These are phyloP conservation scores for Cotesia chilonis DNA, from an alignment of 1,140 invertebrate genomes.

Conservation along the genomic window DNA sequence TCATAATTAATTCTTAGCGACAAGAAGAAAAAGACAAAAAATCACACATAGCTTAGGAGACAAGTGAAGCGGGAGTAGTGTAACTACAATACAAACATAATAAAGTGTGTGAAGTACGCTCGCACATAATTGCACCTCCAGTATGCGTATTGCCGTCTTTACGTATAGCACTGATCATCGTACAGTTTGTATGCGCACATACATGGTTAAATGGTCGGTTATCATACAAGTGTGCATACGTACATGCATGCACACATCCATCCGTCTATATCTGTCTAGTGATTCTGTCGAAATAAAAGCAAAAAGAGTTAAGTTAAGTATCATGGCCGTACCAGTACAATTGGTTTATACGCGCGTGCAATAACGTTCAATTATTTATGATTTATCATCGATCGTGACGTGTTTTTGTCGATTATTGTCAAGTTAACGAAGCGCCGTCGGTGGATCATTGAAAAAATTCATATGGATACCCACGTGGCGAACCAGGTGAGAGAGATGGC, in stretches of 20 bases:
- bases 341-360: constrained; percentile 28
- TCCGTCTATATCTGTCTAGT: constrained; percentile 30
- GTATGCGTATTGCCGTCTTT: not conserved
- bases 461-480: constrained; percentile 22
- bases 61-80: no score
- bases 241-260: constrained; percentile 19
- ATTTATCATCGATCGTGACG: not conserved
- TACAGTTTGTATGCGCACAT: not conserved
- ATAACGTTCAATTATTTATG: not conserved
- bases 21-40: no score
- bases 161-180: not conserved
- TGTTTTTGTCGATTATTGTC: not conserved
- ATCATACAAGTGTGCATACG: no score
- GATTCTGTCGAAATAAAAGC: constrained; percentile 25
- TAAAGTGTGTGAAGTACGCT: constrained; percentile 1
- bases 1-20: no score
- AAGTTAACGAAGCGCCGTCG: not conserved
- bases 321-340: constrained; percentile 35
- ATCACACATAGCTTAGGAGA: no score
- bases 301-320: constrained; percentile 31
- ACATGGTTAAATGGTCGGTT: constrained; percentile 1
- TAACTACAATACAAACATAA: not conserved
- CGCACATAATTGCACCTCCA: not conserved
- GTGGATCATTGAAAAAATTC: constrained; percentile 4
- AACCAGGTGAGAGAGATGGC: constrained; percentile 24